Conservation (phyloP, 2,113 vertebrate genomes). For the Amphilophus citrinellus region DNA sequence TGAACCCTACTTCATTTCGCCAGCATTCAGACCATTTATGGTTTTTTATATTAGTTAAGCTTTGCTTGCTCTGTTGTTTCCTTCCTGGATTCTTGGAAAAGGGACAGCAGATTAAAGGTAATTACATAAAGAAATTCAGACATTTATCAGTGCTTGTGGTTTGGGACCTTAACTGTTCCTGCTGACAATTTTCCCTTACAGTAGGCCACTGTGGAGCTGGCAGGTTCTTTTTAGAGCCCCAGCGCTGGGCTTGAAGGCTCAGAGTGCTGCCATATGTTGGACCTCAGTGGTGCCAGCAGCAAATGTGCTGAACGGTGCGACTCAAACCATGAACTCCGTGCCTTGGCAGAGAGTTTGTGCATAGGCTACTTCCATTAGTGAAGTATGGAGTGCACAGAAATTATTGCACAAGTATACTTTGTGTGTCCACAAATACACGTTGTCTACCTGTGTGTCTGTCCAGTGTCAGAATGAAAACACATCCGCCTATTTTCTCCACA, state of each 20-base stretch:
- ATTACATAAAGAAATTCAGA: slow-evolving; percentile 75
- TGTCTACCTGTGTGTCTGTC: slow-evolving; percentile 51
- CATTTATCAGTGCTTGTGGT: slow-evolving; percentile 76
- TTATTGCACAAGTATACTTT: slow-evolving; percentile 21
- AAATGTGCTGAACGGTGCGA: slow-evolving; percentile 79
- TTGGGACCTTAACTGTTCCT: slow-evolving; percentile 74
- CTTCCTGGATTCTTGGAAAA: slow-evolving; percentile 64
- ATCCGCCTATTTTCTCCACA: slow-evolving; percentile 35
- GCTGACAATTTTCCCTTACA: slow-evolving; percentile 74
- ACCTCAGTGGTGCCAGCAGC: slow-evolving; percentile 72
- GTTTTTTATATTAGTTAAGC: slow-evolving; percentile 39
- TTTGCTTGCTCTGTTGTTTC: slow-evolving; percentile 57
- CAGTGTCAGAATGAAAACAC: slow-evolving; percentile 54
- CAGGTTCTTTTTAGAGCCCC: slow-evolving; percentile 71
- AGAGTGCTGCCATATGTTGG: slow-evolving; percentile 83
- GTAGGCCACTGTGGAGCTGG: slow-evolving; percentile 76
- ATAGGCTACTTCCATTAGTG: slow-evolving; percentile 56
- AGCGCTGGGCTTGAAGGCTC: slow-evolving; percentile 60
- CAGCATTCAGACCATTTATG: slow-evolving; percentile 29
- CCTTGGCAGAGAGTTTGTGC: slow-evolving; percentile 71
- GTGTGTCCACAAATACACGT: slow-evolving; percentile 28
- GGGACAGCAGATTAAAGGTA: slow-evolving; percentile 75
- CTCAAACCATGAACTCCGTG: slow-evolving; percentile 77
- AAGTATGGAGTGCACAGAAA: slow-evolving; percentile 21
- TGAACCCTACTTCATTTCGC: slow-evolving; percentile 44